These are phyloP conservation scores for Heterochromis multidens DNA, from an alignment of 2,113 vertebrate genomes.

Conservation along the genomic window DNA sequence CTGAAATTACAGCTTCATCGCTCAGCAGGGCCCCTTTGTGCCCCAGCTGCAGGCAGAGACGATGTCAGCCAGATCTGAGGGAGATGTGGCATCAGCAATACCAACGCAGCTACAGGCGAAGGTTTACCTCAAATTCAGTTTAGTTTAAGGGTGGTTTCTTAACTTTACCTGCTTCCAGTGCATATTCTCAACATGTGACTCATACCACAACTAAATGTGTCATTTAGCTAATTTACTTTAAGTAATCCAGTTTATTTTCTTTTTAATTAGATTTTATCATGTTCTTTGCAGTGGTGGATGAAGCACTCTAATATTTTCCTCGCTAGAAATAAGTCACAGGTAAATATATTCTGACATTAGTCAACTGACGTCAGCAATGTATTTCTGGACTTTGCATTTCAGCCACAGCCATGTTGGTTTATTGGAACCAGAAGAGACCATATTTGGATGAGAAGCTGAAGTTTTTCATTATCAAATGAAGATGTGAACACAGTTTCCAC, in stretches of 20 bases:
- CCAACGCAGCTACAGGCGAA: background rate
- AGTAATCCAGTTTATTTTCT: background rate
- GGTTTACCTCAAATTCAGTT: background rate
- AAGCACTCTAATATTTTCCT: background rate
- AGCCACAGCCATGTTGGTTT: background rate
- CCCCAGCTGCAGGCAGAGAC: conserved; percentile 44
- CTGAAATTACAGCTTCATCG: conserved; percentile 65
- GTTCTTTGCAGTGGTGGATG: background rate
- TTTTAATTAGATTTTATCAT: background rate
- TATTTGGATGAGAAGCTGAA: background rate
- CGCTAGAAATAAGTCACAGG: background rate
- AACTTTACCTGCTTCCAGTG: conserved; percentile 1
- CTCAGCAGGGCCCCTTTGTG: conserved; percentile 10
- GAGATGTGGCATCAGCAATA: conserved; percentile 17
- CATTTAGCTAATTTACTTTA: background rate
- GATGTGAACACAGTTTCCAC: background rate
- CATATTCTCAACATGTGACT: conserved; percentile 7
- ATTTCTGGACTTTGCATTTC: background rate
- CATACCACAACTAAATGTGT: background rate
- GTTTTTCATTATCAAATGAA: background rate
- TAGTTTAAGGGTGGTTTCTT: background rate
- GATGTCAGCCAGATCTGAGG: background rate
- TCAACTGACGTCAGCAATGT: fast-evolving
- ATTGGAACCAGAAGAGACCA: background rate
- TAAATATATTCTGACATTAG: background rate